Evolutionary conservation across 1,140 invertebrate genomes (phyloP), one percentile per base, ranked within the genome.

Genomic region (Leptinotarsa texana): DNA sequence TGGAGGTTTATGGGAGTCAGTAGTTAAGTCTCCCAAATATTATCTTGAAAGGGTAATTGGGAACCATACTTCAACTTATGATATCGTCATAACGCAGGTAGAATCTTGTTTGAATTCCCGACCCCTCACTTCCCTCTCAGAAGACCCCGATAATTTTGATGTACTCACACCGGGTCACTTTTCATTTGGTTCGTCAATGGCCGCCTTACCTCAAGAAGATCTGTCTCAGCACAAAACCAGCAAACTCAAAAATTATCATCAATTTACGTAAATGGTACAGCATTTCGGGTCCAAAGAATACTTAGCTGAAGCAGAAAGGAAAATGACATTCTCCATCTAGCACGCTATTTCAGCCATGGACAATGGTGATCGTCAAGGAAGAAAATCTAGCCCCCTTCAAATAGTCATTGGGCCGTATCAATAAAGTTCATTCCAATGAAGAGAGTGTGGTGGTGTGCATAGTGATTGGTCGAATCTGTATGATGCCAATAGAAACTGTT

Each of bases 361-460:
- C 17, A 13, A 17, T 17, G 33, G 61, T 72, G 21, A 24, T 11
- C 57, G 22, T 73, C 11, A 42, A 51, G n/a, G 77, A 82, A 24
- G 79, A 80, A 24, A 24, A 24, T 24, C 5, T 33, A 33, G 5
- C 27, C 27, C 5, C 77, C 2, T 24, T 68, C 13, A 70, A 79
- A 48, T 84, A 82, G 82, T 17, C 4, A 15, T 33, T 85, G 48
- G 85, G 79, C 4, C 73, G 83, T 18, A 81, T 86, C 11, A 67
- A 68, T 4, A 72, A 85, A 63, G 24, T 83, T 13, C 81, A 83
- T 75, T 81, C 82, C n/a, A 84, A 83, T 13, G 33, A 22, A 11
- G 85, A 86, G 72, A 78, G 78, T 2, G 63, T 21, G 2, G 2
- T 78, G 21, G 81, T 84, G 3, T 63, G 85, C 69, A 82, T 84